phyloP scores from a whole-genome alignment of 2,797 vertebrate genomes.

The Macropodus opercularis region DNA sequence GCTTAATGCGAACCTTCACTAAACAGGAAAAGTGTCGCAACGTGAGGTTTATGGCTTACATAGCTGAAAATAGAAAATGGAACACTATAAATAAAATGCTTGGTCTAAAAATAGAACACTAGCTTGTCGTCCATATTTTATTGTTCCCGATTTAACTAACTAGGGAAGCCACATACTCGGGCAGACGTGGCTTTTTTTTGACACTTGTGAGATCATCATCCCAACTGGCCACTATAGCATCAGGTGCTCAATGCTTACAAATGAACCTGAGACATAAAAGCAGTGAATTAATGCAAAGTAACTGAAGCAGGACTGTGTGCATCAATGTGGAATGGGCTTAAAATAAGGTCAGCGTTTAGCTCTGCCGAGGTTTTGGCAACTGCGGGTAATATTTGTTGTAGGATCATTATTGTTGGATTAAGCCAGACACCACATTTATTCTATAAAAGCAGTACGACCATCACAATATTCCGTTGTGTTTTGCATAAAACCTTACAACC shows the following conservation, averaged over 20 bases:
- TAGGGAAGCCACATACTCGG: not conserved
- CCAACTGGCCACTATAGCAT: not conserved
- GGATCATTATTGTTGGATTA: not conserved
- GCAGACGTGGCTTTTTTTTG: not conserved
- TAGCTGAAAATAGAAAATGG: conserved; percentile 23
- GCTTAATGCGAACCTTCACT: conserved; percentile 7
- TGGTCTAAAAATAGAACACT: not conserved
- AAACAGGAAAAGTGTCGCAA: not conserved
- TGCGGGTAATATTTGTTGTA: not conserved
- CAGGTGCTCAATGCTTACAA: not conserved
- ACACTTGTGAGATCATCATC: not conserved
- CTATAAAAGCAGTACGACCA: not conserved
- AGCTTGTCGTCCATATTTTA: not conserved
- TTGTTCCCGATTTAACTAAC: conserved; percentile 12
- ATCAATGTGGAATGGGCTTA: conserved; percentile 7
- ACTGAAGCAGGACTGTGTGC: conserved; percentile 11
- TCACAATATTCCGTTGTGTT: not conserved
- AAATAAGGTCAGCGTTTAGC: conserved; percentile 28
- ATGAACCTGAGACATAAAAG: not conserved
- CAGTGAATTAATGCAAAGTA: not conserved
- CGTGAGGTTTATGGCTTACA: not conserved
- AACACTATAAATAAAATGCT: conserved; percentile 14
- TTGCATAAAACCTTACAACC: not conserved
- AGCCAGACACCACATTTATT: not conserved
- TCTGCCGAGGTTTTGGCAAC: conserved; percentile 14